A percentile compares a stretch with the other conserved stretches of the same genome.
Evolutionary conservation across 2,113 vertebrate species (phyloP).

Genomic region (Stercorarius parasiticus): DNA sequence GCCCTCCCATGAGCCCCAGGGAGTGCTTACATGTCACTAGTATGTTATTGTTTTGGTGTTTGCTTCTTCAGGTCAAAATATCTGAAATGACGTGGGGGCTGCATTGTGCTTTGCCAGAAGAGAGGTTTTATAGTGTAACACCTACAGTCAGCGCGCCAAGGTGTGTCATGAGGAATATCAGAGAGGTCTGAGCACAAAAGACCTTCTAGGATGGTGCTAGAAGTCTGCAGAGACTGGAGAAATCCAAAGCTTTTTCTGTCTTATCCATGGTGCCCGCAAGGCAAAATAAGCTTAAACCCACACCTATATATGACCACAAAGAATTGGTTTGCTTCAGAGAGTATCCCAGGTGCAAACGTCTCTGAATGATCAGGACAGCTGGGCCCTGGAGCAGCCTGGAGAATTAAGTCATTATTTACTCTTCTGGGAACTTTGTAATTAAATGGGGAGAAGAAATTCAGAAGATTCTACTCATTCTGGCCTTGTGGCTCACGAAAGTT

Average conservation of each 20-base stretch:
- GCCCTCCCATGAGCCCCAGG: not conserved
- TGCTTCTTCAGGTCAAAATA: not conserved
- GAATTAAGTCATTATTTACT: not conserved
- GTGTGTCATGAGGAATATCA: not conserved
- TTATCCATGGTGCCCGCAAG: not conserved
- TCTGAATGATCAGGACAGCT: not conserved
- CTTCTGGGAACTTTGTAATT: not conserved
- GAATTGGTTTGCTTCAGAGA: not conserved
- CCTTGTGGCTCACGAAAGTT: not conserved
- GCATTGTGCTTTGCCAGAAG: not conserved
- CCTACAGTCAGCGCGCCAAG: fast-evolving
- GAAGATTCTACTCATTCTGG: constrained; percentile 25
- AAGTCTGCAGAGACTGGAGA: not conserved
- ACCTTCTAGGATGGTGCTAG: not conserved
- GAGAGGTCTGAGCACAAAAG: not conserved
- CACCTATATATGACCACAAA: not conserved
- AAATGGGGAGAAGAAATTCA: not conserved
- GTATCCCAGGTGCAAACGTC: fast-evolving
- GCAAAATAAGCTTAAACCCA: not conserved
- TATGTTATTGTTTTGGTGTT: not conserved
- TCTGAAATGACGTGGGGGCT: not conserved
- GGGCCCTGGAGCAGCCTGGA: not conserved
- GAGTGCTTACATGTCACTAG: not conserved
- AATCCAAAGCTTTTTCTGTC: not conserved
- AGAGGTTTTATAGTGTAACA: not conserved